Evolutionary conservation across 1,140 invertebrate species (phyloP), one percentile per base, ranked within the genome.

Genomic region (Drosophila arizonae): DNA sequence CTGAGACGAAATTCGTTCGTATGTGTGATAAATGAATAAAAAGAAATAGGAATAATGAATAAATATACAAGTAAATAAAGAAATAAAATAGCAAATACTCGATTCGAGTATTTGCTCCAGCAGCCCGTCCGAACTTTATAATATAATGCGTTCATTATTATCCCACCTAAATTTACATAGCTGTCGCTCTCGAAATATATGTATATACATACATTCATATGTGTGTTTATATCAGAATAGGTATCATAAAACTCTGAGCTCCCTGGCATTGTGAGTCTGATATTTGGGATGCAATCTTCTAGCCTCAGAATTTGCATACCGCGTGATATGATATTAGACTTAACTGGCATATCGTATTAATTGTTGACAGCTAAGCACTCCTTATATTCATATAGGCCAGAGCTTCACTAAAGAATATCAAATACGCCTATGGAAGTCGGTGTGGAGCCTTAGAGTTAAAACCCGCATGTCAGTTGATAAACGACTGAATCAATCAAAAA

Each of bases 121-220:
- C 30, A 2, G 21, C 13, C 10, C 11, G 2, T 4, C 10, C n/a
- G 9, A 46, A 30, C 55, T 58, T 60, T 33, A 52, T 11, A 43
- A 2, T 33, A 57, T 69, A 65, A 68, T 76, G 72, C 61, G 69
- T 62, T 79, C 66, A 39, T 73, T 69, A 81, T 77, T 65, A 71
- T 79, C 65, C 60, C 70, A 71, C 64, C 75, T 79, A 79, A 67
- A 66, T 78, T 76, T 30, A 30, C 28, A 30, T 66, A 66, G 41
- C 48, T 30, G 30, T 60, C 28, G 26, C 41, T 33, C 39, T 57
- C 15, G 13, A 26, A 57, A 52, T 54, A 61, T 45, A 26, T 17
- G 45, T 50, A 48, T 9, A 41, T 28, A 45, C 4, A 45, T 3
- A 45, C 41, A 43, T 4, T 6, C n/a, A 11, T 43, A 43, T 2